Base-by-base conservation (phyloP, 2,113 vertebrate genomes). In the Odontophorus gujanensis region DNA sequence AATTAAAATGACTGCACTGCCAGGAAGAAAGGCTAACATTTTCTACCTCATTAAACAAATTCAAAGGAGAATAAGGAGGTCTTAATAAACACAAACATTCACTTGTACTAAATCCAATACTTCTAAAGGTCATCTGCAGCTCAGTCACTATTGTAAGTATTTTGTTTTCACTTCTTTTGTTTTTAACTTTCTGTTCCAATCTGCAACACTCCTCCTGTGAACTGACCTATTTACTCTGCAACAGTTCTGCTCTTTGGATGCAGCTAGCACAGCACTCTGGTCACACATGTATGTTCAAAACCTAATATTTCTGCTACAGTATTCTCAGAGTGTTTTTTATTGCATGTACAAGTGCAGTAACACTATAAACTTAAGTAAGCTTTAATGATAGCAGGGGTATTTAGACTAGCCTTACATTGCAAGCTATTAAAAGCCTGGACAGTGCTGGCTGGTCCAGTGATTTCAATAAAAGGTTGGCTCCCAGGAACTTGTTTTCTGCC, bases 1-100 rank as follows among this genome's bases (percentile, higher is more conserved):
- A 89, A 73, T 81, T 92, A 84, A 96, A 93, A 45, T 55, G 92
- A 71, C 50, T 94, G 93, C 58, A 61, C 48, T 65, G 81, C 17
- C 17, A 81, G 57, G 65, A 87, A 87, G 32, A 76, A 81, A 81
- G 75, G 50, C 83, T 61, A 62, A 80, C 40, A 34, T 80, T 90
- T 92, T 59, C 93, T 94, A 24, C 21, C 21, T 96, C 82, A 84
- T 68, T 95, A 85, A 88, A 68, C 65, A 83, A 66, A 69, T 80
- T 93, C 66, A 94, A 92, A 96, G 38, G 71, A 24, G 26, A 95
- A 43, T 47, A 34, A 53, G 47, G 72, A 91, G 76, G 65, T 80
- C 71, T 77, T 85, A 67, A 28, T 74, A 59, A 83, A 82, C n/a
- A 55, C 40, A n/a, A 95, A 78, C 55, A 17, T 94, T 91, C 80